Evolutionary conservation across 2,797 vertebrate species (phyloP).

Genomic region (Antennarius maculatus): DNA sequence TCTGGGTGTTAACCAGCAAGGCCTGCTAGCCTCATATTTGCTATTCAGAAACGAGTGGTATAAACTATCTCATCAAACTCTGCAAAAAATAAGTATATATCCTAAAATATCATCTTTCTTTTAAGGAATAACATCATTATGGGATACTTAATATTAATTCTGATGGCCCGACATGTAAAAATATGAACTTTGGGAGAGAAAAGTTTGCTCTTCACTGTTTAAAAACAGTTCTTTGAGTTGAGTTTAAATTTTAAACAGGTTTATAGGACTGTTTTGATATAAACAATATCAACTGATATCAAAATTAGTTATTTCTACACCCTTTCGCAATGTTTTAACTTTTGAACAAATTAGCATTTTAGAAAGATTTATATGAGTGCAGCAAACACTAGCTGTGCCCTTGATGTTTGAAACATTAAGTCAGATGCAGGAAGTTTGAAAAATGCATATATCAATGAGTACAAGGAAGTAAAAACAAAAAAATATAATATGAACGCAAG

Average conservation of each 20-base stretch:
- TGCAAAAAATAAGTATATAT: not conserved
- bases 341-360: conserved; percentile 1
- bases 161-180: conserved; percentile 5
- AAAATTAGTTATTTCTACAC: not conserved
- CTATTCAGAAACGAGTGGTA: too few relatives aligned
- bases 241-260: not conserved
- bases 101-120: not conserved
- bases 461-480: conserved; percentile 63
- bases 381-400: conserved; percentile 20
- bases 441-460: conserved; percentile 60
- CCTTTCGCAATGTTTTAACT: not conserved
- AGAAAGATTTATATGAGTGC: not conserved
- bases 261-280: not conserved
- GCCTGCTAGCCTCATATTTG: not conserved
- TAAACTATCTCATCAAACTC: not conserved
- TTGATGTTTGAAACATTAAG: conserved; percentile 3
- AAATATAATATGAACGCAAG: conserved; percentile 59
- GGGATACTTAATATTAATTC: not conserved
- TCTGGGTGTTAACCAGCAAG: too few relatives aligned
- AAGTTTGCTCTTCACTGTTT: not conserved
- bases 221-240: not conserved
- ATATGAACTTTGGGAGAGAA: not conserved
- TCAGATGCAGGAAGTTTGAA: conserved; percentile 41
- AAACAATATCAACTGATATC: not conserved
- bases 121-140: not conserved